Evolutionary conservation across 2,888 invertebrate species (phyloP).

Genomic region (Chorisops tibialis): DNA sequence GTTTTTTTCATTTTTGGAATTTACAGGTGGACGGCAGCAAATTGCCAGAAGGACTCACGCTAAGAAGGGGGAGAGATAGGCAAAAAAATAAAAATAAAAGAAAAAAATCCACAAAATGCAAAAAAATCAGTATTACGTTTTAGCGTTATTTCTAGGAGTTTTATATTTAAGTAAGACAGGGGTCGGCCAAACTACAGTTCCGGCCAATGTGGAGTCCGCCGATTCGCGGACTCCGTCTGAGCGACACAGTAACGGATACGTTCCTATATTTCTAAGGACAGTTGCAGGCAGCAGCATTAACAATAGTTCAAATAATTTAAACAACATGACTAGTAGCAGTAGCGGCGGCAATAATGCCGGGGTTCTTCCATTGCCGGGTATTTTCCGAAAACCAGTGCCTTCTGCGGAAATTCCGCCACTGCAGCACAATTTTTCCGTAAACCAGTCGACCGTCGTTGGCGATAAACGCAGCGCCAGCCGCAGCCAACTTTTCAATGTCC

Average conservation of each 20-base stretch:
- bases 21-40: no score
- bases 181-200: background rate
- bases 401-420: background rate
- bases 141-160: background rate
- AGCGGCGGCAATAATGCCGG: background rate
- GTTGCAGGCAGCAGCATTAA: background rate
- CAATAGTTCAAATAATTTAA: background rate
- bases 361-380: no score
- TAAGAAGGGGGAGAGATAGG: no score
- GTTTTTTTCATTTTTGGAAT: no score
- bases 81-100: no score
- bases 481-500: background rate
- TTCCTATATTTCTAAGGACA: constrained; percentile 19
- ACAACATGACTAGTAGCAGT: background rate
- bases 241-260: background rate
- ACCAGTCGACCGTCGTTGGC: background rate
- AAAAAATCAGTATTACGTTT: constrained; percentile 5
- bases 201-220: background rate
- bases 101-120: no score
- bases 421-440: background rate
- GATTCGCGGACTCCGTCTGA: background rate
- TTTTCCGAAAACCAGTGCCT: no score
- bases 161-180: background rate
- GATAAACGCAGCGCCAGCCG: background rate
- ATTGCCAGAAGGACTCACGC: no score